phyloP scores from a whole-genome alignment of 2,113 vertebrate species.

The Anser cygnoides region DNA sequence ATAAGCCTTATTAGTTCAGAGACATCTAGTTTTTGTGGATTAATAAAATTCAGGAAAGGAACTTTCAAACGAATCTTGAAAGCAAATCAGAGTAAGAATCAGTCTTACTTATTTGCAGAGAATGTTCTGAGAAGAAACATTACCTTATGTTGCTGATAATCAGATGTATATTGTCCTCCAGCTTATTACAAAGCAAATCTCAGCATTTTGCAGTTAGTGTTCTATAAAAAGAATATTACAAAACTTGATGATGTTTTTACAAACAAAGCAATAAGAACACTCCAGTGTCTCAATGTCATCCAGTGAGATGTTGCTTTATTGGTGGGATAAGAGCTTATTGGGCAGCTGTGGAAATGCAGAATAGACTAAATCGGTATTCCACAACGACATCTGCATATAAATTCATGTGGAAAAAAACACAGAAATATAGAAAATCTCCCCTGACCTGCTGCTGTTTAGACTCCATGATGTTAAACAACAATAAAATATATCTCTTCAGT shows the following conservation, averaged over 20 bases:
- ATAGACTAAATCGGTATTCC: neutral
- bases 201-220: neutral
- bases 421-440: neutral
- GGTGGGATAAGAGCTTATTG: neutral
- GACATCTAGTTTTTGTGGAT: constrained; percentile 3
- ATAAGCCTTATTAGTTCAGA: constrained; percentile 54
- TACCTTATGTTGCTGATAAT: constrained; percentile 33
- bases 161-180: constrained; percentile 16
- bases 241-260: constrained; percentile 32
- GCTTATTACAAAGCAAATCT: neutral
- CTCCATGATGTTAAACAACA: neutral
- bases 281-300: neutral
- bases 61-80: constrained; percentile 28
- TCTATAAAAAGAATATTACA: constrained; percentile 36
- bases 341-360: neutral
- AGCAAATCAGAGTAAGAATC: constrained; percentile 1
- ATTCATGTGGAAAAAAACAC: neutral
- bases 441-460: neutral
- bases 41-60: constrained; percentile 47
- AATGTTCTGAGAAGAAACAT: constrained; percentile 14
- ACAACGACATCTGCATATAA: neutral
- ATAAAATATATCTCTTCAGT: neutral
- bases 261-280: constrained; percentile 2
- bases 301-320: neutral
- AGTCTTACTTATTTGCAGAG: neutral